Percentiles rank a stretch among this genome's conserved stretches.
Evolutionary conservation across 2,888 invertebrate species (phyloP).

Genomic region (Drosophila demipolita): DNA sequence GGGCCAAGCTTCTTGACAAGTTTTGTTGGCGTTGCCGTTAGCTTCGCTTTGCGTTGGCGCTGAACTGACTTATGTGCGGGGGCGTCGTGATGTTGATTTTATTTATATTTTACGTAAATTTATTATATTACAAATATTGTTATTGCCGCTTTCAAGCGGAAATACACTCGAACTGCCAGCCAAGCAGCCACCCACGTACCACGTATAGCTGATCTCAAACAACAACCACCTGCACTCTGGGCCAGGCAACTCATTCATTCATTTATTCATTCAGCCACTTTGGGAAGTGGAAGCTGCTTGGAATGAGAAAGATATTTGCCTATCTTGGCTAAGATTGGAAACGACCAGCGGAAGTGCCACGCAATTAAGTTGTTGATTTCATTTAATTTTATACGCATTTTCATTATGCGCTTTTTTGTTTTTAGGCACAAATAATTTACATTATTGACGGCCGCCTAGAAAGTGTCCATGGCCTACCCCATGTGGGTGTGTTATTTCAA

Average conservation of each 20-base stretch:
- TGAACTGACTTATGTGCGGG: slow-evolving; percentile 44
- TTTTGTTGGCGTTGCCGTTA: slow-evolving; percentile 57
- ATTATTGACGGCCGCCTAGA: slow-evolving; percentile 57
- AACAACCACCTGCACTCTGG: slow-evolving; percentile 66
- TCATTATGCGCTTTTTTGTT: slow-evolving; percentile 37
- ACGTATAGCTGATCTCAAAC: slow-evolving; percentile 31
- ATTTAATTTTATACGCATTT: slow-evolving; percentile 62
- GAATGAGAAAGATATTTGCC: slow-evolving; percentile 41
- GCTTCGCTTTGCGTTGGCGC: slow-evolving; percentile 51
- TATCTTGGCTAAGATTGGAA: slow-evolving; percentile 43
- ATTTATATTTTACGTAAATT: slow-evolving; percentile 78
- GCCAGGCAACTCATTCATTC: slow-evolving; percentile 49
- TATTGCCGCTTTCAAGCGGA: slow-evolving; percentile 78
- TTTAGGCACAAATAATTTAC: slow-evolving; percentile 52
- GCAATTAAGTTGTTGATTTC: slow-evolving; percentile 71
- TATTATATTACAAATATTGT: slow-evolving; percentile 78
- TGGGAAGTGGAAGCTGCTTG: slow-evolving; percentile 70
- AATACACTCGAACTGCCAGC: slow-evolving; percentile 70
- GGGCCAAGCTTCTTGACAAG: slow-evolving; percentile 65
- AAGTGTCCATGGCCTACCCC: slow-evolving; percentile 33
- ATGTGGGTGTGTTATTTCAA: slow-evolving; percentile 48
- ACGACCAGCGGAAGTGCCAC: slow-evolving; percentile 66
- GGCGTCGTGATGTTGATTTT: slow-evolving; percentile 69
- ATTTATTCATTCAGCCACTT: slow-evolving; percentile 33
- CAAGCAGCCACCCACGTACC: slow-evolving; percentile 55